phyloP scores from a whole-genome alignment of 2,888 invertebrate genomes.

The Drosophila helvetica region DNA sequence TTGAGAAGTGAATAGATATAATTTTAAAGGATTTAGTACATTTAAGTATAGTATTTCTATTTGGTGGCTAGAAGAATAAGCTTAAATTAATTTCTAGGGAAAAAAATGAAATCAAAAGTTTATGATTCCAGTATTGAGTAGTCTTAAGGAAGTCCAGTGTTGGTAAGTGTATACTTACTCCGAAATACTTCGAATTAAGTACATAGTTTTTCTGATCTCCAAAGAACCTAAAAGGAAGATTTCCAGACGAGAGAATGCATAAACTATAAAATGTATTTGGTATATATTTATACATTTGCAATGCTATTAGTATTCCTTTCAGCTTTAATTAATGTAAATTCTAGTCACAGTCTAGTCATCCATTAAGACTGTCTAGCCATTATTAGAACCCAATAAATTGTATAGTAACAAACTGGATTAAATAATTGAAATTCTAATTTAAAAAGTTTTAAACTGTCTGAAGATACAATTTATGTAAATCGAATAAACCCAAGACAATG shows the following conservation, averaged over 20 bases:
- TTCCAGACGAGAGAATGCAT: not conserved
- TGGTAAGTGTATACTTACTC: too few species aligned
- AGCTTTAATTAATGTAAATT: not conserved
- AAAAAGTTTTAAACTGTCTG: not conserved
- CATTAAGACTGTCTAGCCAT: not conserved
- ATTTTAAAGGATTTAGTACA: too few species aligned
- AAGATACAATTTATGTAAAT: not conserved
- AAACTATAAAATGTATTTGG: not conserved
- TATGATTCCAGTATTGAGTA: not conserved
- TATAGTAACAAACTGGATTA: not conserved
- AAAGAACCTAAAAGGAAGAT: not conserved
- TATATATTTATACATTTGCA: not conserved
- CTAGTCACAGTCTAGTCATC: not conserved
- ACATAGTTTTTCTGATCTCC: too few species aligned
- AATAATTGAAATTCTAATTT: not conserved
- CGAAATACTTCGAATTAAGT: too few species aligned
- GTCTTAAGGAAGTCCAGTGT: not conserved
- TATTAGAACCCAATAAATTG: not conserved
- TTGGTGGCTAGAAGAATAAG: not conserved
- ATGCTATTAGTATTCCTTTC: not conserved
- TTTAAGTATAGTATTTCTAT: too few species aligned
- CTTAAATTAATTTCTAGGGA: not conserved
- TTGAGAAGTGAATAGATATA: too few species aligned
- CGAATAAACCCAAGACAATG: not conserved
- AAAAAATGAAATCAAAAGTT: too few species aligned